Evolutionary conservation across 2,888 invertebrate species (phyloP).

Genomic region (Drosophila robusta): DNA sequence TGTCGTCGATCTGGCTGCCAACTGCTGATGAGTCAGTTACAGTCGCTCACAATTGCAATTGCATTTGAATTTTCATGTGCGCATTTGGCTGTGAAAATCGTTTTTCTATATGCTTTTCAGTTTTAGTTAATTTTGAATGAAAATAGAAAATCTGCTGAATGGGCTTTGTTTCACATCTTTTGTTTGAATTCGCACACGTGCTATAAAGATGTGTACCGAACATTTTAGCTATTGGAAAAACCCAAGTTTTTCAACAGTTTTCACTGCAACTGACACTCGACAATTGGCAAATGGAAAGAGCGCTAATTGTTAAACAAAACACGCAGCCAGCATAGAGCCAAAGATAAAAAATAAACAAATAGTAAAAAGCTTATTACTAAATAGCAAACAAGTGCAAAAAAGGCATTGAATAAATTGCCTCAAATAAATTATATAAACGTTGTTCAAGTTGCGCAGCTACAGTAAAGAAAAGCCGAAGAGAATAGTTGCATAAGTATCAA

Average conservation of each 20-base stretch:
- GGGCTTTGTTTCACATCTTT: constrained; percentile 35
- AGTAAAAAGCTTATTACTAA: constrained; percentile 25
- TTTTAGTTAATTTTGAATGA: constrained; percentile 30
- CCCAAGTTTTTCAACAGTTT: constrained; percentile 22
- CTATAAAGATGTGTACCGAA: constrained; percentile 33
- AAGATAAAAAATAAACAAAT: constrained; percentile 31
- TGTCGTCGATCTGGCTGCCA: constrained; percentile 60
- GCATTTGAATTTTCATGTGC: constrained; percentile 52
- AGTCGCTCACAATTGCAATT: constrained; percentile 9
- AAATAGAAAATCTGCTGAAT: constrained; percentile 29
- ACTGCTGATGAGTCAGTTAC: constrained; percentile 62
- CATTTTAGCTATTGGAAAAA: constrained; percentile 12
- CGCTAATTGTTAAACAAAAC: constrained; percentile 64
- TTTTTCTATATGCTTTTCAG: constrained; percentile 41
- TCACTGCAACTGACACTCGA: constrained; percentile 3
- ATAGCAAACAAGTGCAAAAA: constrained; percentile 28
- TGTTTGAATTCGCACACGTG: constrained; percentile 50
- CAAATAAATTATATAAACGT: constrained; percentile 35
- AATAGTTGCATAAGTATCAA: too few relatives aligned
- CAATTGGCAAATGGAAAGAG: constrained; percentile 51
- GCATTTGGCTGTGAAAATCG: constrained; percentile 73
- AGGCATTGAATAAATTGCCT: constrained; percentile 20
- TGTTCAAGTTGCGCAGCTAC: background rate
- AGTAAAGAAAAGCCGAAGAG: background rate
- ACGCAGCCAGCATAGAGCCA: constrained; percentile 43